These are phyloP conservation scores for Nilaparvata lugens DNA, from an alignment of 1,140 invertebrate species.

Conservation along the genomic window DNA sequence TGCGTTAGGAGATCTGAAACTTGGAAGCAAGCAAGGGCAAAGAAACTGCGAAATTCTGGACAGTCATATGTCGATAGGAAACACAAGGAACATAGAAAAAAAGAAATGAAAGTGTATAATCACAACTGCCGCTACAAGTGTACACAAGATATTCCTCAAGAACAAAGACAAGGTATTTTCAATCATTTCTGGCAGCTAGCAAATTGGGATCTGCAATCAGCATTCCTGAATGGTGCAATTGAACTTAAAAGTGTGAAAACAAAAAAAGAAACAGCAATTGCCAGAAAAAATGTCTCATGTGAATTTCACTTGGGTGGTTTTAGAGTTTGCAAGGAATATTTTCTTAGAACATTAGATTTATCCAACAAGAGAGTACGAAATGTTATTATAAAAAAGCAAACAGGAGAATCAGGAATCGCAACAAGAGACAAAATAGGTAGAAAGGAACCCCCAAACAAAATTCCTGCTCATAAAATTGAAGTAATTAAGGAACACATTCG, in stretches of 20 bases:
- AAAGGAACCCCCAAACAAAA: not conserved
- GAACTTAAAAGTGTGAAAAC: not conserved
- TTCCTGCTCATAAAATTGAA: not conserved
- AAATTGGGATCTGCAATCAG: not conserved
- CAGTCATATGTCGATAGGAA: no score
- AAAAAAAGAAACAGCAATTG: not conserved
- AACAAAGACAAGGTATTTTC: not conserved
- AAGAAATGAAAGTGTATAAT: not conserved
- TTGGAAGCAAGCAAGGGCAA: no score
- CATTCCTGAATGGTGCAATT: not conserved
- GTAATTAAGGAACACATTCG: not conserved
- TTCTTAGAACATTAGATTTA: not conserved
- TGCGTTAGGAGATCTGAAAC: no score
- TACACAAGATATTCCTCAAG: not conserved
- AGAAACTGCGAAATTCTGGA: no score
- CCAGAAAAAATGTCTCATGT: not conserved
- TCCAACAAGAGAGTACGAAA: not conserved
- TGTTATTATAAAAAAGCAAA: not conserved
- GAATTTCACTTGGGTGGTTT: not conserved
- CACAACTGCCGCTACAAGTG: not conserved
- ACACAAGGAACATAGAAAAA: no score
- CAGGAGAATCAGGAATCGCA: not conserved
- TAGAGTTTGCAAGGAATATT: not conserved
- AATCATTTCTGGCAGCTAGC: not conserved
- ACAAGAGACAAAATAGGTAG: not conserved